These are phyloP conservation scores for Cynopterus brachyotis DNA, from an alignment of 2,113 vertebrate species.

Conservation along the genomic window DNA sequence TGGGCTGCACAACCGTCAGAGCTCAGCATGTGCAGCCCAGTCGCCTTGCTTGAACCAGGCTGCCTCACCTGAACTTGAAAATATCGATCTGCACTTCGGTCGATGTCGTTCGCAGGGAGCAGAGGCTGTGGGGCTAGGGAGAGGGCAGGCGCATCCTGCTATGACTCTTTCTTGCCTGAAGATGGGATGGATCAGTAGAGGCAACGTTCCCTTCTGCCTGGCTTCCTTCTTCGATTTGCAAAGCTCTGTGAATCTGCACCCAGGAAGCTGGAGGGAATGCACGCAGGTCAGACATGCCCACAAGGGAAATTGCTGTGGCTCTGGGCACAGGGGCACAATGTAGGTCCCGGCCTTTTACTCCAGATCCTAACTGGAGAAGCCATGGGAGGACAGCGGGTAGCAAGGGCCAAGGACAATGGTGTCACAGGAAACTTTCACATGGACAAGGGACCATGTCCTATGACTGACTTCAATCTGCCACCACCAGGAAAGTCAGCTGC, in stretches of 20 bases:
- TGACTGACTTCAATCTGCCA: background rate
- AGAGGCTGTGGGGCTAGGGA: background rate
- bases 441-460: too few species aligned
- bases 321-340: background rate
- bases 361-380: background rate
- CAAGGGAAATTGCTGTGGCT: background rate
- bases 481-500: background rate
- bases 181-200: background rate
- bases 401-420: background rate
- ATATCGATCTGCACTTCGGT: background rate
- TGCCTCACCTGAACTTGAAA: background rate
- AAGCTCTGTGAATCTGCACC: background rate
- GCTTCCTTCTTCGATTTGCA: background rate
- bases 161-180: background rate
- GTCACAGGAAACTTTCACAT: too few species aligned
- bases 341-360: background rate
- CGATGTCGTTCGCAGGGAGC: background rate
- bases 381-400: rapidly evolving
- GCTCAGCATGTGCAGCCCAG: background rate
- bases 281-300: background rate
- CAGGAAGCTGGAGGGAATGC: rapidly evolving
- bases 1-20: background rate
- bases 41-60: slow-evolving; percentile 51
- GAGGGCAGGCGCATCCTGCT: background rate
- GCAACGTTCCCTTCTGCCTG: background rate